Conservation (phyloP, 2,797 vertebrate species). For the Ptychadena robeensis region DNA sequence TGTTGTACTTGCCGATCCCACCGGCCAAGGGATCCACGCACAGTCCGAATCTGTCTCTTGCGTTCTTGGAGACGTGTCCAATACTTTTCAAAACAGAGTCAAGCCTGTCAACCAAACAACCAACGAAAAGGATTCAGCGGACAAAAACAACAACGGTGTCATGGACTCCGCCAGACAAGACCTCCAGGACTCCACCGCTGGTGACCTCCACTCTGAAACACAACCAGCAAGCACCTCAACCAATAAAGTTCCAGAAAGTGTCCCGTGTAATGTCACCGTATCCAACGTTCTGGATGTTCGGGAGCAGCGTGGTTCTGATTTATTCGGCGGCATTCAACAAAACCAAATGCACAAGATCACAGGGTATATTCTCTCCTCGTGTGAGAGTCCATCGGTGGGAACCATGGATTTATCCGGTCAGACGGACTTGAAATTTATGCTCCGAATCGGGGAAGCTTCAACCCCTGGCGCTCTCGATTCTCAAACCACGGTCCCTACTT, state of each 20-base stretch:
- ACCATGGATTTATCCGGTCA: neutral
- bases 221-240: neutral
- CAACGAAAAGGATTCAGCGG: neutral
- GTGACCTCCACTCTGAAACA: neutral
- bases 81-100: conserved; percentile 31
- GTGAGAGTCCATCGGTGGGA: neutral
- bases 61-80: conserved; percentile 48
- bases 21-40: neutral
- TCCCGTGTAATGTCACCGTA: neutral
- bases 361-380: neutral
- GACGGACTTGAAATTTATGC: neutral
- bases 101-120: conserved; percentile 1
- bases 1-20: neutral
- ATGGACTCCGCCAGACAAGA: neutral
- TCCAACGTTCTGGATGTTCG: neutral
- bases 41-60: neutral
- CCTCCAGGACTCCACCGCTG: neutral
- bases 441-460: neutral
- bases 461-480: neutral
- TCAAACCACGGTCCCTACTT: neutral
- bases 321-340: neutral
- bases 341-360: neutral
- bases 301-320: neutral
- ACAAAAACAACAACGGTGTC: neutral
- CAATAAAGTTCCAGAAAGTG: neutral